Conservation (phyloP, 2,113 vertebrate genomes). For the Clarias magur region DNA sequence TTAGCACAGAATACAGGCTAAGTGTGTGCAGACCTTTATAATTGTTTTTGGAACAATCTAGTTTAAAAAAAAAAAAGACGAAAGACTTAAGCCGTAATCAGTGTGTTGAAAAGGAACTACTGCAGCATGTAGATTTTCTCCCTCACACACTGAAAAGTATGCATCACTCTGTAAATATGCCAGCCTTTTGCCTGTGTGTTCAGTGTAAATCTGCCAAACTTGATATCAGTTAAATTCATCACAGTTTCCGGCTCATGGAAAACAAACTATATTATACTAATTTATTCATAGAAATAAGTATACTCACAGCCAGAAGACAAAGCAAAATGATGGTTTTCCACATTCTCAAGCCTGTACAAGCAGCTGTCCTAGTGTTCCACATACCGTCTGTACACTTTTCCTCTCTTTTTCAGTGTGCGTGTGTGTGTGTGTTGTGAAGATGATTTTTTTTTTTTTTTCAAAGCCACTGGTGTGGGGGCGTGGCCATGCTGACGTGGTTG, state of each 20-base stretch:
- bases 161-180: too few species aligned
- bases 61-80: not conserved
- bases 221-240: not conserved
- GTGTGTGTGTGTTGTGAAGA: not conserved
- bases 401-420: not conserved
- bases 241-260: not conserved
- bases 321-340: slow-evolving; percentile 55
- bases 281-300: not conserved
- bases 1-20: not conserved
- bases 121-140: not conserved
- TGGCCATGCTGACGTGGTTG: not conserved
- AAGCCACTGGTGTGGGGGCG: not conserved
- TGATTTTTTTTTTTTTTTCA: not conserved
- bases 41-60: not conserved
- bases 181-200: not conserved
- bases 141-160: not conserved
- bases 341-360: not conserved
- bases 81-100: not conserved
- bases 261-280: not conserved
- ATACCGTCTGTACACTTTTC: not conserved
- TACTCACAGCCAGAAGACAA: slow-evolving; percentile 61
- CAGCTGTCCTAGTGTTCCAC: not conserved
- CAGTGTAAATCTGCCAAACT: not conserved
- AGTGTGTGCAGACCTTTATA: not conserved
- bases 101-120: not conserved